These are phyloP conservation scores for Selene dorsalis DNA, from an alignment of 2,797 vertebrate genomes.

Conservation along the genomic window DNA sequence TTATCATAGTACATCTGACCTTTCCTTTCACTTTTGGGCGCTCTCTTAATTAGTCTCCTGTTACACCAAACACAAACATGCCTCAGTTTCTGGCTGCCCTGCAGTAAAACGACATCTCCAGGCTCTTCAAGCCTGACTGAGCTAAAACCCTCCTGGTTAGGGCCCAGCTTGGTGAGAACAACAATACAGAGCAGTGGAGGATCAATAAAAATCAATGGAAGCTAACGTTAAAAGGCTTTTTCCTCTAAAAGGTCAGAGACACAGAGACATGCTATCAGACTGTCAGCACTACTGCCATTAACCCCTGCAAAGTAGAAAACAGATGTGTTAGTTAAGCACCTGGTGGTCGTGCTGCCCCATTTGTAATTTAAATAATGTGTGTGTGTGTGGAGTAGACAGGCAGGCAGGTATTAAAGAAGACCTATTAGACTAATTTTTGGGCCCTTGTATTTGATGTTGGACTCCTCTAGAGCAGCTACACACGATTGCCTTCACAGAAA, in stretches of 20 bases:
- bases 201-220: slow-evolving; percentile 69
- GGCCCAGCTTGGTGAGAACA: slow-evolving; percentile 34
- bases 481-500: no score
- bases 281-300: slow-evolving; percentile 64
- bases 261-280: slow-evolving; percentile 50
- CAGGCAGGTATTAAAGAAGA: no score
- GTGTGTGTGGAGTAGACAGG: slow-evolving; percentile 4
- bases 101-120: background rate
- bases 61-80: slow-evolving; percentile 46
- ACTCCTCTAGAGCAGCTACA: no score
- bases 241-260: slow-evolving; percentile 50
- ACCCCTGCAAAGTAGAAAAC: slow-evolving; percentile 52
- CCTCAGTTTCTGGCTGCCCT: slow-evolving; percentile 22
- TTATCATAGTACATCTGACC: slow-evolving; percentile 53
- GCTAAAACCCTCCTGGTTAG: slow-evolving; percentile 50
- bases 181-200: slow-evolving; percentile 62
- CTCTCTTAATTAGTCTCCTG: slow-evolving; percentile 40
- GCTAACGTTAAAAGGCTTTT: slow-evolving; percentile 49
- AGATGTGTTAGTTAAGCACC: slow-evolving; percentile 61
- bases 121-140: slow-evolving; percentile 49
- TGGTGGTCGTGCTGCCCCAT: slow-evolving; percentile 1
- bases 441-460: no score
- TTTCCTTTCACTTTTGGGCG: slow-evolving; percentile 53
- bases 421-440: no score
- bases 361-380: slow-evolving; percentile 3